Evolutionary conservation across 2,888 invertebrate species (phyloP).

Genomic region (Pammene aurita): DNA sequence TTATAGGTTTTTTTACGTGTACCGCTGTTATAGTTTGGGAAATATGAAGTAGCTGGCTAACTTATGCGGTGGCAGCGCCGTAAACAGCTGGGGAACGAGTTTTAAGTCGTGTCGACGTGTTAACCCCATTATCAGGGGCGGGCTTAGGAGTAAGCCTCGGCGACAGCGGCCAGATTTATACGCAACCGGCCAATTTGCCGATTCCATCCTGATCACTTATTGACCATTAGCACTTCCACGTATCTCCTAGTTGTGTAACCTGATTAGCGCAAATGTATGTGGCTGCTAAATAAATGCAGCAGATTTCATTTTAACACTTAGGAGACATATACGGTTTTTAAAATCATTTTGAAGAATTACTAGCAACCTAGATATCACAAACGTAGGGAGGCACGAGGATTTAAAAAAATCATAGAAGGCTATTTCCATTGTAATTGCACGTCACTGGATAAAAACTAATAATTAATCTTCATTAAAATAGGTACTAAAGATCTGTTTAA

Average conservation of each 20-base stretch:
- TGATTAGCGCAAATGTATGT: background rate
- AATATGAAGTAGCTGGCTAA: slow-evolving; percentile 12
- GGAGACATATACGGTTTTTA: too few relatives aligned
- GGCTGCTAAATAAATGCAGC: too few relatives aligned
- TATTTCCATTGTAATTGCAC: too few relatives aligned
- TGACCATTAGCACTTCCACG: slow-evolving; percentile 58
- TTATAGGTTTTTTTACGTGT: too few relatives aligned
- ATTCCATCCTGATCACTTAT: slow-evolving; percentile 69
- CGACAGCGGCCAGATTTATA: slow-evolving; percentile 76
- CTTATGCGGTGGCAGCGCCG: slow-evolving; percentile 41
- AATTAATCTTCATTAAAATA: too few relatives aligned
- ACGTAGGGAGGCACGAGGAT: too few relatives aligned
- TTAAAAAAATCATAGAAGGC: too few relatives aligned
- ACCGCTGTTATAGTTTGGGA: background rate
- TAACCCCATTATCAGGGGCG: slow-evolving; percentile 76
- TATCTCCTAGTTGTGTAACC: background rate
- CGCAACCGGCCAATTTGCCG: slow-evolving; percentile 68
- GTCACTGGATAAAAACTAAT: too few relatives aligned
- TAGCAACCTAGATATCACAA: too few relatives aligned
- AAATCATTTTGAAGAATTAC: too few relatives aligned
- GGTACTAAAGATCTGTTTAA: too few relatives aligned
- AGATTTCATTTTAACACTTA: too few relatives aligned
- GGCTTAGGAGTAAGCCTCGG: slow-evolving; percentile 71
- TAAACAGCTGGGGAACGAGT: slow-evolving; percentile 51
- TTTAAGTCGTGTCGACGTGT: slow-evolving; percentile 72